Evolutionary conservation across 2,113 vertebrate species (phyloP).

Genomic region (Nettapus auritus): DNA sequence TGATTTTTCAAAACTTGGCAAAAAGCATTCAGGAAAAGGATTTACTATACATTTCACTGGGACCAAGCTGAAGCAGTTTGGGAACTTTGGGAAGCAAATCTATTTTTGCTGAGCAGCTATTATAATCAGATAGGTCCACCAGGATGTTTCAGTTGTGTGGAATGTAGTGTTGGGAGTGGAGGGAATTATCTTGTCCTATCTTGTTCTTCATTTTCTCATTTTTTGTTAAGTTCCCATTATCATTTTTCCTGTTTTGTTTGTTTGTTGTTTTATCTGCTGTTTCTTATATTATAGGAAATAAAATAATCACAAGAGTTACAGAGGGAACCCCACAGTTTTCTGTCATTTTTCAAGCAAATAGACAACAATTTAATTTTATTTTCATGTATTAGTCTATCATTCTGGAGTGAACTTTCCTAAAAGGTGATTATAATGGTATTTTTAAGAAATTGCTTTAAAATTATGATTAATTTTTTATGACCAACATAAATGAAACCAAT

Average conservation of each 20-base stretch:
- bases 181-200: background rate
- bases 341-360: background rate
- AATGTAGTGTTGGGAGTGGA: background rate
- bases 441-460: conserved; percentile 50
- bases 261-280: background rate
- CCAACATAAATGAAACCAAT: conserved; percentile 10
- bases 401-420: background rate
- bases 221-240: background rate
- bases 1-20: background rate
- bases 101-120: background rate
- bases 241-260: fast-evolving
- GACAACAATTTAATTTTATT: background rate
- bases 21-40: background rate
- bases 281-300: background rate
- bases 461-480: conserved; percentile 34
- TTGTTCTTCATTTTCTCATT: background rate
- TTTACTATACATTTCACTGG: background rate
- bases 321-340: background rate
- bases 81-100: background rate
- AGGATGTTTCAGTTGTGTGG: background rate
- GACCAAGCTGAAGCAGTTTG: background rate
- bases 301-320: background rate
- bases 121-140: background rate
- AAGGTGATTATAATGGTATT: conserved; percentile 16
- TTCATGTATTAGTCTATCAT: background rate